Evolutionary conservation across 2,888 invertebrate species (phyloP).

Genomic region (Pollenia angustigena): DNA sequence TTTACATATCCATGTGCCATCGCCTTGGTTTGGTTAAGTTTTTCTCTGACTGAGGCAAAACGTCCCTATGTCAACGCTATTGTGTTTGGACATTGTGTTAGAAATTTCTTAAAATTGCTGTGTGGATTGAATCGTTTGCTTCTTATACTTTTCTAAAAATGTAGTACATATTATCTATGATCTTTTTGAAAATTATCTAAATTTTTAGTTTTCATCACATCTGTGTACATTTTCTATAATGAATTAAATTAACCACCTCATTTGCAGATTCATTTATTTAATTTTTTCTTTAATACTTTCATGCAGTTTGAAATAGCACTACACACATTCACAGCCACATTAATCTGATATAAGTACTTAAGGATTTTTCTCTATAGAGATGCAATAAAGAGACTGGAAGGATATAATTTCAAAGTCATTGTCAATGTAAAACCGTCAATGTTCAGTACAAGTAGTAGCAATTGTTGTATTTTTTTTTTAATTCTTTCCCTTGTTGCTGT

Average conservation of each 20-base stretch:
- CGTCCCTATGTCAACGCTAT: too few species aligned
- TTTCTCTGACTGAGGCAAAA: too few species aligned
- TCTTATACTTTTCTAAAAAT: too few species aligned
- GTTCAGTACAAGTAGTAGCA: conserved; percentile 14
- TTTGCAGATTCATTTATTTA: background rate
- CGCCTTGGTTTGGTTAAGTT: too few species aligned
- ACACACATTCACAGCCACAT: conserved; percentile 13
- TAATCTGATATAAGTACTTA: conserved; percentile 20
- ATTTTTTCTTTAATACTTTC: background rate
- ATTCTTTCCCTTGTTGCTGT: background rate
- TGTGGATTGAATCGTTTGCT: too few species aligned
- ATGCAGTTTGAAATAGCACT: background rate
- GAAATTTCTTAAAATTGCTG: too few species aligned
- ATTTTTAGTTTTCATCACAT: too few species aligned
- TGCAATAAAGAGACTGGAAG: conserved; percentile 5
- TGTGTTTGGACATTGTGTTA: too few species aligned
- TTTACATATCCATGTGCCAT: too few species aligned
- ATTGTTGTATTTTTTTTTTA: conserved; percentile 4
- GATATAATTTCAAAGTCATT: conserved; percentile 68
- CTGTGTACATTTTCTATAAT: background rate
- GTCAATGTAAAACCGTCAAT: conserved; percentile 55
- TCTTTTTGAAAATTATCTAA: too few species aligned
- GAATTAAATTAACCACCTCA: background rate
- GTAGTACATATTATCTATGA: too few species aligned
- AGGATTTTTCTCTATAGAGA: conserved; percentile 33